These are phyloP conservation scores for Epinephelus awoara DNA, from an alignment of 2,797 vertebrate genomes.

Conservation along the genomic window DNA sequence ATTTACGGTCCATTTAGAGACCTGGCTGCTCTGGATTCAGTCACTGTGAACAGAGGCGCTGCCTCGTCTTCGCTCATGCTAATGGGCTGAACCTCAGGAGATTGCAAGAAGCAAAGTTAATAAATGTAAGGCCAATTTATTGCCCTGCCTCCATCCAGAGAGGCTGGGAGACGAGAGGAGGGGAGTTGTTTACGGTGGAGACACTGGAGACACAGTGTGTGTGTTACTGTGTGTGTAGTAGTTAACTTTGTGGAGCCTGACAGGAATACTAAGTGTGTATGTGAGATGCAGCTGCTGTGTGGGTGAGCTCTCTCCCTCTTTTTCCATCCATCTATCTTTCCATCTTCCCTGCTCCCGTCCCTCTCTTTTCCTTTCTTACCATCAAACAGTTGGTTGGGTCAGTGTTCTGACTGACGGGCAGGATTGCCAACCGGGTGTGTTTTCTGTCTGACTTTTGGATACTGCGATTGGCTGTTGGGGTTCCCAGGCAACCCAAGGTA, in stretches of 20 bases:
- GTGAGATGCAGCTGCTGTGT: slow-evolving; percentile 67
- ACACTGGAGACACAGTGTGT: slow-evolving; percentile 54
- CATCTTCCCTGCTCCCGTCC: background rate
- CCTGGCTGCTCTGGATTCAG: slow-evolving; percentile 30
- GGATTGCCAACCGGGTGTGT: slow-evolving; percentile 15
- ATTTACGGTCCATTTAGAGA: slow-evolving; percentile 42
- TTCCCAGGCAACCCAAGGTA: slow-evolving; percentile 28
- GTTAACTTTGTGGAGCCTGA: slow-evolving; percentile 61
- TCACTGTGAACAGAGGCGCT: background rate
- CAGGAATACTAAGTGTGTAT: slow-evolving; percentile 66
- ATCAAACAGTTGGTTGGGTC: slow-evolving; percentile 22
- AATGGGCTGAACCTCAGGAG: slow-evolving; percentile 62
- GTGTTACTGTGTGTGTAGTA: slow-evolving; percentile 54
- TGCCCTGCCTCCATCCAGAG: slow-evolving; percentile 45
- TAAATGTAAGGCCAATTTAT: slow-evolving; percentile 70
- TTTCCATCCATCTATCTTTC: background rate
- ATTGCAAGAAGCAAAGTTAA: slow-evolving; percentile 53
- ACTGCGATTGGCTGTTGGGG: slow-evolving; percentile 25
- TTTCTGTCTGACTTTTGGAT: slow-evolving; percentile 2
- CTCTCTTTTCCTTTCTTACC: background rate
- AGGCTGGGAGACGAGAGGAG: slow-evolving; percentile 24
- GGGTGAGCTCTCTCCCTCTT: slow-evolving; percentile 26
- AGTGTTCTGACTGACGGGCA: slow-evolving; percentile 19
- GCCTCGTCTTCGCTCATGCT: slow-evolving; percentile 49
- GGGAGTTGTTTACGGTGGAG: slow-evolving; percentile 47